Conservation (phyloP, 2,888 invertebrate genomes). For the Catocala fraxini region DNA sequence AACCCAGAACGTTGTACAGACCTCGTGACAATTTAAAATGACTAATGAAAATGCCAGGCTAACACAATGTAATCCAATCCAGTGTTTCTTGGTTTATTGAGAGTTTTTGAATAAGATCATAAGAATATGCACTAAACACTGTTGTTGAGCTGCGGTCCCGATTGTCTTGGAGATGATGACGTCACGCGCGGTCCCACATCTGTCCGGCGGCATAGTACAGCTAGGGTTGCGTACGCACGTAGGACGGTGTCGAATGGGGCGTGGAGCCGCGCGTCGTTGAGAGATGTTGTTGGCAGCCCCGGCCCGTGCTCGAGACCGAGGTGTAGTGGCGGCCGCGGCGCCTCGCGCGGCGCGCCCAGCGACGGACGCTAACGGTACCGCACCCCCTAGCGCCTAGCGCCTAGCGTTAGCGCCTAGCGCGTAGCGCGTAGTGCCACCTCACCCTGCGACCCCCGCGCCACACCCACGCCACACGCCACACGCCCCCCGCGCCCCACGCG, state of each 20-base stretch:
- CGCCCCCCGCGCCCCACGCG: constrained; percentile 7
- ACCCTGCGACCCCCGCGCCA: constrained; percentile 11
- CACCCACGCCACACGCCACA: no score
- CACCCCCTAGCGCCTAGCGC: constrained; percentile 62
- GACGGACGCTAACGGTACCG: constrained; percentile 85
- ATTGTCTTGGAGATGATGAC: constrained; percentile 28
- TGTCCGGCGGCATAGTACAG: constrained; percentile 69
- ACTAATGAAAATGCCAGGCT: constrained; percentile 8
- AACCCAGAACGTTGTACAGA: neutral
- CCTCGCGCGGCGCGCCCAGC: constrained; percentile 82
- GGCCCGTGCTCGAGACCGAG: constrained; percentile 86
- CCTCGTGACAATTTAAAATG: neutral
- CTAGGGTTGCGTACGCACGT: constrained; percentile 75
- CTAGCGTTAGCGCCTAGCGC: constrained; percentile 82
- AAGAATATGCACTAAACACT: neutral
- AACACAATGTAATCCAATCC: constrained; percentile 1
- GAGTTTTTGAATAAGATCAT: neutral
- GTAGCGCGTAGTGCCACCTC: constrained; percentile 51
- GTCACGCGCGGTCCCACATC: constrained; percentile 53
- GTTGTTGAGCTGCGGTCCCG: neutral
- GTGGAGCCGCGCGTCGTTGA: constrained; percentile 82
- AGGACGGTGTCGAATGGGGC: constrained; percentile 85
- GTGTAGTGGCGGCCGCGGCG: constrained; percentile 87
- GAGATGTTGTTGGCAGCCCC: constrained; percentile 87
- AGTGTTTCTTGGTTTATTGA: constrained; percentile 2